Conservation (phyloP, 2,888 invertebrate genomes). For the Bursaphelenchus okinawaensis region DNA sequence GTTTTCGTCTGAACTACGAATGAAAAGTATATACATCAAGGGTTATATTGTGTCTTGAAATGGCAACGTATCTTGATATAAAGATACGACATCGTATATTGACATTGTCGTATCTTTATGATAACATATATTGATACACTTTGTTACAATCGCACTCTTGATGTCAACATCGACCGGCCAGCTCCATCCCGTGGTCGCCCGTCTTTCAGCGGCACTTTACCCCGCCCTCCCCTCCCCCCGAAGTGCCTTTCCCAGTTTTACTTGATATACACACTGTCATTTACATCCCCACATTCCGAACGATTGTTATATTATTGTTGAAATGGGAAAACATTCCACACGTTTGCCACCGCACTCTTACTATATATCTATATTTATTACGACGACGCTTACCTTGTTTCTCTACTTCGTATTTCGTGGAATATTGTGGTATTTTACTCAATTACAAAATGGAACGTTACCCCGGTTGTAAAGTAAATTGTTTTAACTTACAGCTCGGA, state of each 20-base stretch:
- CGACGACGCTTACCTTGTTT: not conserved
- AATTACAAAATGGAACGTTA: not conserved
- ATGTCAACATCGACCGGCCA: not conserved
- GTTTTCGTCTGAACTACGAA: too few relatives aligned
- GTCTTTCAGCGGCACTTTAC: not conserved
- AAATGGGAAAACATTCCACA: not conserved
- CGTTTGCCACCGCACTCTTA: not conserved
- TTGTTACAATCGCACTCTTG: too few relatives aligned
- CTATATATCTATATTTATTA: not conserved
- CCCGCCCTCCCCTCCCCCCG: not conserved
- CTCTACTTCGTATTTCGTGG: too few relatives aligned
- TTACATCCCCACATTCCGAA: not conserved
- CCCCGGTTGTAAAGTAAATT: too few relatives aligned
- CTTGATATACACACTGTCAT: not conserved
- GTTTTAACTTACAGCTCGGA: too few relatives aligned
- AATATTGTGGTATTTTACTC: not conserved
- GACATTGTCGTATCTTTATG: not conserved
- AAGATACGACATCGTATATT: too few relatives aligned
- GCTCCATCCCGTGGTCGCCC: not conserved
- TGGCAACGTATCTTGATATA: too few relatives aligned
- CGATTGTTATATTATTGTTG: not conserved
- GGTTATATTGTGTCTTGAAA: too few relatives aligned
- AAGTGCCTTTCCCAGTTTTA: not conserved
- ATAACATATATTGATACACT: not conserved
- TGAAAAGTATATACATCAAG: too few relatives aligned